Percentiles rank a stretch among this genome's conserved stretches.
phyloP scores from a whole-genome alignment of 2,113 vertebrate genomes.

The Neomonachus schauinslandi region DNA sequence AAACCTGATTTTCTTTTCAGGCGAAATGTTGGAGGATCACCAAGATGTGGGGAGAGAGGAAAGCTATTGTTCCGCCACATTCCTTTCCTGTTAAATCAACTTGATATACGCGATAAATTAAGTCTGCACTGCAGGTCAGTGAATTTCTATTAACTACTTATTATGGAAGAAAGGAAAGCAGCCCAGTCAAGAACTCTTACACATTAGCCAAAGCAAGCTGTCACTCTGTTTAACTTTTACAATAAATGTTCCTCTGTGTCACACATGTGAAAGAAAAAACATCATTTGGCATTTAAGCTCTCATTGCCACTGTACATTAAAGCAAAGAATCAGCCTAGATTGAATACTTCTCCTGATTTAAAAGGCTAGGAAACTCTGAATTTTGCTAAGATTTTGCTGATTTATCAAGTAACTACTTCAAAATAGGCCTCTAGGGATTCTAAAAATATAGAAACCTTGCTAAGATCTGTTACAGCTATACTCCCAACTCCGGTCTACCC shows the following conservation, averaged over 20 bases:
- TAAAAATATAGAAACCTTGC: neutral
- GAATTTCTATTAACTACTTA: conserved; percentile 88
- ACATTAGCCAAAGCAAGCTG: conserved; percentile 85
- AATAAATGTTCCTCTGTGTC: conserved; percentile 80
- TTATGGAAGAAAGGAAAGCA: conserved; percentile 85
- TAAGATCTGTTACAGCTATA: neutral
- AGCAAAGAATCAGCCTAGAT: conserved; percentile 79
- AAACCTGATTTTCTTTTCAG: conserved; percentile 81
- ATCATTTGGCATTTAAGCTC: conserved; percentile 84
- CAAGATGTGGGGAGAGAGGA: conserved; percentile 70
- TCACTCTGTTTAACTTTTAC: conserved; percentile 86
- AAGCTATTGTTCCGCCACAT: conserved; percentile 83
- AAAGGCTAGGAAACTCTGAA: conserved; percentile 83
- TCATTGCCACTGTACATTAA: conserved; percentile 81
- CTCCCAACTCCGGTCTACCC: neutral
- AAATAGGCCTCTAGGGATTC: neutral
- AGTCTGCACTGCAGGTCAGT: conserved; percentile 86
- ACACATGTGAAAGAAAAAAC: conserved; percentile 78
- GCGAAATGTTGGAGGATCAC: conserved; percentile 77
- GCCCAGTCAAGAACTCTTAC: conserved; percentile 84
- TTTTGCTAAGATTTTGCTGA: conserved; percentile 65
- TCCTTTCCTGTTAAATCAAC: conserved; percentile 87
- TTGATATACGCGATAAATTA: conserved; percentile 86
- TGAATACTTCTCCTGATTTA: conserved; percentile 81
- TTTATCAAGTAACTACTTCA: conserved; percentile 7